Evolutionary conservation across 1,140 invertebrate species (phyloP).

Genomic region (Zaprionus africanus): DNA sequence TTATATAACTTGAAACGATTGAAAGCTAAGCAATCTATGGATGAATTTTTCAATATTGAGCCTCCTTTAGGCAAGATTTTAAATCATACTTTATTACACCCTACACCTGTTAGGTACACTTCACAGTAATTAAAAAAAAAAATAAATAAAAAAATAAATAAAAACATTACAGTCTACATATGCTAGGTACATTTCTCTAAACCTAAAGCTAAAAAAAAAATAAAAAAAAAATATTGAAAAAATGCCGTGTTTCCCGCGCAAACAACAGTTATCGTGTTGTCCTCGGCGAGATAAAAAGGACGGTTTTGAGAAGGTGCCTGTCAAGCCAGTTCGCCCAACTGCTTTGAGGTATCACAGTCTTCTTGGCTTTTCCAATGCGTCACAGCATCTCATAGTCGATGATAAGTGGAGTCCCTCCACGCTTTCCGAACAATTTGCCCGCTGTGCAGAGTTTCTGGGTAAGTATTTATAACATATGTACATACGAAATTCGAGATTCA

Average conservation of each 20-base stretch:
- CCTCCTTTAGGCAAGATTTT: neutral
- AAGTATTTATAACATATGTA: slow-evolving; percentile 18
- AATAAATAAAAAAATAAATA: neutral
- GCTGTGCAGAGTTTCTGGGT: slow-evolving; percentile 69
- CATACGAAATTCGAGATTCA: neutral
- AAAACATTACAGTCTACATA: neutral
- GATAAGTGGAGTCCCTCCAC: slow-evolving; percentile 66
- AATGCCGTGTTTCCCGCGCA: slow-evolving; percentile 21
- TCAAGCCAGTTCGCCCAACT: slow-evolving; percentile 71
- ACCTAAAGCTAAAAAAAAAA: neutral
- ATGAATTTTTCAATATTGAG: neutral
- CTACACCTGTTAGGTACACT: neutral
- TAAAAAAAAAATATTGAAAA: neutral
- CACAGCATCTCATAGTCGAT: slow-evolving; percentile 71
- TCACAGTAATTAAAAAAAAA: neutral
- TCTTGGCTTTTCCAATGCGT: slow-evolving; percentile 65
- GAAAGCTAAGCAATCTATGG: neutral
- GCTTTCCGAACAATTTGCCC: slow-evolving; percentile 65
- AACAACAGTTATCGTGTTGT: neutral
- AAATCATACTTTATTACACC: neutral
- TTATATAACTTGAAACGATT: no score
- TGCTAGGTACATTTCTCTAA: no score
- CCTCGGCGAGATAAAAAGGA: neutral
- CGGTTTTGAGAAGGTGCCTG: slow-evolving; percentile 45
- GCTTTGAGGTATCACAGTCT: slow-evolving; percentile 70